These are phyloP conservation scores for Sylvicapra grimmia DNA, from an alignment of 2,113 vertebrate species.

Conservation along the genomic window DNA sequence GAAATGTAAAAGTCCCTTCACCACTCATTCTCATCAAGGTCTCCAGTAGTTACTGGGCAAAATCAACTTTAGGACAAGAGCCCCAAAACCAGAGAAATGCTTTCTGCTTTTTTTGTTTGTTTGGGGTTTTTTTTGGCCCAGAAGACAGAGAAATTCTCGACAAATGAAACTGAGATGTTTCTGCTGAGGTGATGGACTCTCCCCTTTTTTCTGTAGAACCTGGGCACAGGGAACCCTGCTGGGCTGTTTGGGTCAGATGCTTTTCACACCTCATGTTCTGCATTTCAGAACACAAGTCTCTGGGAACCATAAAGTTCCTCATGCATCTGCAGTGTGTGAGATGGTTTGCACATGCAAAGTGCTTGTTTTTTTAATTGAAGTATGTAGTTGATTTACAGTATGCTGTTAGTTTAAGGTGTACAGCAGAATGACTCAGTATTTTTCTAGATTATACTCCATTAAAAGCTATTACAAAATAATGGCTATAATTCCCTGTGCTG, in stretches of 20 bases:
- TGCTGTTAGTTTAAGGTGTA: neutral
- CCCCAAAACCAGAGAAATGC: neutral
- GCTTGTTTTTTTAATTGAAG: neutral
- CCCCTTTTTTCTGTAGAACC: too few species aligned
- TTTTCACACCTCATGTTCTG: neutral
- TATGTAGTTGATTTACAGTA: neutral
- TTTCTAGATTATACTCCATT: neutral
- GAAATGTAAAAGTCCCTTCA: neutral
- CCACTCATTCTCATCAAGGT: neutral
- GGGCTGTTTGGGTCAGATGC: neutral
- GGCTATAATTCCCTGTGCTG: neutral
- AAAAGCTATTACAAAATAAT: neutral
- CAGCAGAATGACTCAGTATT: neutral
- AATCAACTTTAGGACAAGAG: neutral
- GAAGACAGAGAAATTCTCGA: neutral
- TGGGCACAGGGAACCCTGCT: fast-evolving
- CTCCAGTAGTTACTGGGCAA: neutral
- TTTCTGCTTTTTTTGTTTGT: neutral
- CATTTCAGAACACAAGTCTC: neutral
- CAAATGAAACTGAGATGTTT: neutral
- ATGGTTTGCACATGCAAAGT: neutral
- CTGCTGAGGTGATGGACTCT: neutral
- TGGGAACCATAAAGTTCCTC: neutral
- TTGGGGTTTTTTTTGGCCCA: fast-evolving
- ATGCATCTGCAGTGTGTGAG: neutral